Percentiles rank a stretch among this genome's conserved stretches.
phyloP scores from a whole-genome alignment of 2,888 invertebrate genomes.

The Ctenicera cuprea region DNA sequence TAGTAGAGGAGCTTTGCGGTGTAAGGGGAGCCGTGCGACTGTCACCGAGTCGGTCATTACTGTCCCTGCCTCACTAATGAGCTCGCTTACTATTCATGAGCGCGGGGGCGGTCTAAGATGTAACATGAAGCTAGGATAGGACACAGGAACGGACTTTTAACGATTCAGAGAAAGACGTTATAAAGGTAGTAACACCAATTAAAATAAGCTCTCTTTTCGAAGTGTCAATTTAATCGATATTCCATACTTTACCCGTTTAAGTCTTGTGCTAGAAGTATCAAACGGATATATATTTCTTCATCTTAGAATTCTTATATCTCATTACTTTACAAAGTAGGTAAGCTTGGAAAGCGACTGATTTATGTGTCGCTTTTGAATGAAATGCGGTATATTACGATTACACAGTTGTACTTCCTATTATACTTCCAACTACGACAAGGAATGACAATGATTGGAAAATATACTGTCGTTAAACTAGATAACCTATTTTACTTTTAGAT shows the following conservation, averaged over 20 bases:
- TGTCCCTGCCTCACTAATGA: slow-evolving; percentile 66
- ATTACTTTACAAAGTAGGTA: slow-evolving; percentile 36
- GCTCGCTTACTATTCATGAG: slow-evolving; percentile 69
- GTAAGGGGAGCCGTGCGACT: slow-evolving; percentile 40
- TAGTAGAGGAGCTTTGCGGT: slow-evolving; percentile 25
- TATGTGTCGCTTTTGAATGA: slow-evolving; percentile 30
- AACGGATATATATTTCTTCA: slow-evolving; percentile 20
- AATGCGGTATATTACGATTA: slow-evolving; percentile 33
- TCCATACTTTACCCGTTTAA: slow-evolving; percentile 36
- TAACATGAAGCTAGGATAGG: slow-evolving; percentile 48
- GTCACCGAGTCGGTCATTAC: slow-evolving; percentile 63
- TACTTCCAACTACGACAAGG: slow-evolving; percentile 8
- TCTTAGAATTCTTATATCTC: slow-evolving; percentile 32
- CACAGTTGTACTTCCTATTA: slow-evolving; percentile 29
- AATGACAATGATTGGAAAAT: slow-evolving; percentile 29
- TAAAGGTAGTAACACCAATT: slow-evolving; percentile 42
- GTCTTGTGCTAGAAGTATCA: slow-evolving; percentile 6
- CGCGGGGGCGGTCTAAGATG: slow-evolving; percentile 63
- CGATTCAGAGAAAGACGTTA: slow-evolving; percentile 48
- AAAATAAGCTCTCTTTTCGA: slow-evolving; percentile 36
- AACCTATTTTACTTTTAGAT: background rate
- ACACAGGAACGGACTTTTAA: slow-evolving; percentile 41
- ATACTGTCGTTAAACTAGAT: slow-evolving; percentile 15
- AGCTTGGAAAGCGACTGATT: slow-evolving; percentile 32
- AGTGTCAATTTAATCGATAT: slow-evolving; percentile 46